Base-by-base conservation (phyloP, 2,888 invertebrate genomes). In the Brachyopa scutellaris region DNA sequence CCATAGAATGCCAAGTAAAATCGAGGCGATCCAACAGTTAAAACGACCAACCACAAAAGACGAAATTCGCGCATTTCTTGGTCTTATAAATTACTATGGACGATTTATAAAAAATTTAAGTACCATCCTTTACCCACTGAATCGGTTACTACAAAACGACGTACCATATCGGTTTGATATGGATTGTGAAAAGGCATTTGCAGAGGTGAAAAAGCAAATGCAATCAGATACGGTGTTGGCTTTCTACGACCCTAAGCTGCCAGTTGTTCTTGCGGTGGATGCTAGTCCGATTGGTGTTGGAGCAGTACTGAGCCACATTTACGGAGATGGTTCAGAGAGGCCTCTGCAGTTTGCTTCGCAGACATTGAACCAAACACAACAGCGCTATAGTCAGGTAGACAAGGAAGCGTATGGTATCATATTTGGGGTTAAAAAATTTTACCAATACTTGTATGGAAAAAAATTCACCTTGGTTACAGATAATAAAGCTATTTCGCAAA, bases 371-470 rank as follows among this genome's bases (percentile, higher is more conserved):
- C 17, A 19, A 1, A 51, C 40, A 8, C 84, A 85, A 36, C 82
- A 84, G 29, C 40, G 66, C n/a, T 85, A 85, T 23, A 79, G 69
- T 4, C 84, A 85, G 53, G 36, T 80, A 3, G 84, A 84, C 42
- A 49, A 31, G 8, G 86, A 87, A 84, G 89, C 88, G 0, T 85
- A 88, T 13, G 86, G 87, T 2, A 85, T 90, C 3, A 84, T 89
- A 15, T 91, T 85, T 70, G 88, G 87, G 0, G 85, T 90, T 0
- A 84, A 85, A 19, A 87, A 87, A 82, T 91, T 91, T 84, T 86
- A 88, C 69, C 85, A 88, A 8, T 91, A 89, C 82, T 19, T 91
- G 0, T 88, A 85, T 74, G 91, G 90, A 2, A 76, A 84, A 7
- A 70, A 78, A 40, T 86, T 87, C 38, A 79, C 40, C 7, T 21